Evolutionary conservation across 2,113 vertebrate genomes (phyloP).

Genomic region (Lepidothrix coronata): DNA sequence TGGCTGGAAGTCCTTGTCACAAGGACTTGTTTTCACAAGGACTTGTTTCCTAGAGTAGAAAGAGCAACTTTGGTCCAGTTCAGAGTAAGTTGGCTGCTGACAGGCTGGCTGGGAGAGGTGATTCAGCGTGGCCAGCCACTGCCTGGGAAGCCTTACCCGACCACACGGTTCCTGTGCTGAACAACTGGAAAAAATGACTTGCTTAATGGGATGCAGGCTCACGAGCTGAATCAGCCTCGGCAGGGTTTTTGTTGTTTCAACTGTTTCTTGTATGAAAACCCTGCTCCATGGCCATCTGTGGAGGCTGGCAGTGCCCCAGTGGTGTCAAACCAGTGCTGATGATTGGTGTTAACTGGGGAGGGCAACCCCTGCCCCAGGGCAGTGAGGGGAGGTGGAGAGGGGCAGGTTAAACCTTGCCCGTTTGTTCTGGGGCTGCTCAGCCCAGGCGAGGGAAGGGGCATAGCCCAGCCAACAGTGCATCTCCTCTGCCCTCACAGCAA

Average conservation of each 20-base stretch:
- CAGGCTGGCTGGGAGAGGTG: neutral
- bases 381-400: neutral
- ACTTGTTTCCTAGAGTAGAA: neutral
- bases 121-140: neutral
- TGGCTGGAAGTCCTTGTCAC: neutral
- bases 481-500: neutral
- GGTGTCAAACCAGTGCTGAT: neutral
- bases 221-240: neutral
- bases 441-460: accelerated
- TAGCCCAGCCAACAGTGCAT: neutral
- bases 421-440: neutral
- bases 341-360: neutral
- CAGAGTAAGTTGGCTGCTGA: neutral
- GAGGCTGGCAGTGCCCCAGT: neutral
- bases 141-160: neutral
- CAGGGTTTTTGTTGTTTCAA: conserved; percentile 47
- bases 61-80: neutral
- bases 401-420: neutral
- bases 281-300: neutral
- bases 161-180: neutral
- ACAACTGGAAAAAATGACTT: conserved; percentile 49
- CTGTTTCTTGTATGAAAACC: neutral
- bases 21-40: neutral
- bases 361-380: neutral
- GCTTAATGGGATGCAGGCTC: conserved; percentile 51